phyloP scores from a whole-genome alignment of 2,113 vertebrate species.

The human region DNA sequence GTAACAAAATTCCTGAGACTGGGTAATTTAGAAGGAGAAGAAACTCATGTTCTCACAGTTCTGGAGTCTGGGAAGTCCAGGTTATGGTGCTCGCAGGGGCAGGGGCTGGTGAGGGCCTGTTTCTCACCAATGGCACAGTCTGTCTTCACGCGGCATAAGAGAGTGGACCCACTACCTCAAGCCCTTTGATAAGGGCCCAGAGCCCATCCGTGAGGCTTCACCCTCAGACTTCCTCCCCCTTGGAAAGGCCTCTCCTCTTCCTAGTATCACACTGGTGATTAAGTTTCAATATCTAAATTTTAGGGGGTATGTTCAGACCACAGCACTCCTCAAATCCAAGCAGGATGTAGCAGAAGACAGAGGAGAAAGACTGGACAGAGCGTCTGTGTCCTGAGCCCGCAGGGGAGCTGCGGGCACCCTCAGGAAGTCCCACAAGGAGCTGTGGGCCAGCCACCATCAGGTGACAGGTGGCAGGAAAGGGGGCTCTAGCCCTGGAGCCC shows the following conservation, averaged over 20 bases:
- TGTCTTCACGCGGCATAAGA: fast-evolving
- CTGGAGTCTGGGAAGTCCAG: neutral
- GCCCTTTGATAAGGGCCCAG: neutral
- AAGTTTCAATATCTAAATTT: neutral
- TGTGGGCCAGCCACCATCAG: neutral
- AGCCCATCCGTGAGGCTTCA: neutral
- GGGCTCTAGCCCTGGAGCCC: neutral
- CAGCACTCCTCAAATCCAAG: neutral
- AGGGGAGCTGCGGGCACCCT: neutral
- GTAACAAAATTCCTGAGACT: neutral
- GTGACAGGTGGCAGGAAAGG: too few species aligned
- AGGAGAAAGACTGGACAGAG: neutral
- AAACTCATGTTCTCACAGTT: neutral
- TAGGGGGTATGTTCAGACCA: neutral
- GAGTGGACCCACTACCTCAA: neutral
- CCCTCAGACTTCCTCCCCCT: neutral
- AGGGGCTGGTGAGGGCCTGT: neutral
- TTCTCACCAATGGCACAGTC: neutral
- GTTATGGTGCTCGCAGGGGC: neutral
- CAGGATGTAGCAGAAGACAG: neutral
- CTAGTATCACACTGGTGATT: too few species aligned
- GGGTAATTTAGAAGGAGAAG: neutral
- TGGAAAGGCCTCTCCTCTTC: neutral
- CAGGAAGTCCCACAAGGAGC: neutral
- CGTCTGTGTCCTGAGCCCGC: too few species aligned